A percentile compares a stretch with the other conserved stretches of the same genome.
Evolutionary conservation across 1,140 invertebrate species (phyloP).

Genomic region (Listronotus oregonensis): DNA sequence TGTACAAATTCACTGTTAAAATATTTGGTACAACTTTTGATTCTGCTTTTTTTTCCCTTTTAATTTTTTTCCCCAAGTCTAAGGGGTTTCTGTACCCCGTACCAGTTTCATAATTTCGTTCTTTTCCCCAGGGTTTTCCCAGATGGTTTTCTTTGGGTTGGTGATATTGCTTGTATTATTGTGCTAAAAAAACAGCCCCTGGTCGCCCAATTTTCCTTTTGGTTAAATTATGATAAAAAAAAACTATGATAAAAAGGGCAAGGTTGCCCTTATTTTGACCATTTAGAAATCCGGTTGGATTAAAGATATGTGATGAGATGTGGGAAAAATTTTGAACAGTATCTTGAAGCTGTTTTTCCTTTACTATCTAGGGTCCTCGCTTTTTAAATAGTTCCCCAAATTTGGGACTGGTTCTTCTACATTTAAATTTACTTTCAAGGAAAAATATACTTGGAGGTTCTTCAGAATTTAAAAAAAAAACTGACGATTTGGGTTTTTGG

Average conservation of each 20-base stretch:
- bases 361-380: conserved; percentile 37
- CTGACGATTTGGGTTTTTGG: conserved; percentile 15
- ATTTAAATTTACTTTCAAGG: conserved; percentile 61
- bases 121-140: conserved; percentile 44
- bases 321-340: conserved; percentile 21
- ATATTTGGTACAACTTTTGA: background rate
- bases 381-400: conserved; percentile 52
- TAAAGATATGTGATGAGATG: conserved; percentile 21
- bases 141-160: conserved; percentile 42
- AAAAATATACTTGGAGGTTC: conserved; percentile 60
- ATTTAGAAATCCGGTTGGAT: conserved; percentile 13
- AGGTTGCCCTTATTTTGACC: conserved; percentile 54
- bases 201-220: conserved; percentile 54
- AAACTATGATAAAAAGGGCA: conserved; percentile 55
- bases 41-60: conserved; percentile 21
- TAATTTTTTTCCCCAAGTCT: conserved; percentile 30
- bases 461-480: conserved; percentile 56
- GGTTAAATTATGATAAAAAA: conserved; percentile 62
- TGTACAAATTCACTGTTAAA: too few species aligned
- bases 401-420: conserved; percentile 61
- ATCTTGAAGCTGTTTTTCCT: conserved; percentile 40
- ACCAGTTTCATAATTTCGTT: conserved; percentile 42
- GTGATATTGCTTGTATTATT: conserved; percentile 56
- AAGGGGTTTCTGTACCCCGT: conserved; percentile 35
- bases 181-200: conserved; percentile 61